Conservation (phyloP, 2,888 invertebrate species). For the Drosophila monieri region DNA sequence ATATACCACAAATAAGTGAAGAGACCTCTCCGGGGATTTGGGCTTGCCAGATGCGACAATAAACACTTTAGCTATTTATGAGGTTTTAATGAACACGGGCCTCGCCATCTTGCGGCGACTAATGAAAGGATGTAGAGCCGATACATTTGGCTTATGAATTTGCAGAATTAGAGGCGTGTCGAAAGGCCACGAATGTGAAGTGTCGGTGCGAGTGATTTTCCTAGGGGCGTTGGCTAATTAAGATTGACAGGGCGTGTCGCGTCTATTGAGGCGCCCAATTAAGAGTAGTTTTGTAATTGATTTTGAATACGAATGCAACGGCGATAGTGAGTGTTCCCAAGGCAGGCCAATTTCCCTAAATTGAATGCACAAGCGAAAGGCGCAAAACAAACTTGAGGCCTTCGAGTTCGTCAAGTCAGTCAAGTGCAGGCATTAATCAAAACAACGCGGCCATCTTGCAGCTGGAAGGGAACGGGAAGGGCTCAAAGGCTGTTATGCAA, state of each 20-base stretch:
- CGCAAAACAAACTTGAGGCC: conserved; percentile 23
- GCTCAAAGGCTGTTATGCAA: conserved; percentile 35
- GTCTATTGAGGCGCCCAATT: conserved; percentile 74
- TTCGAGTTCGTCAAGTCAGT: conserved; percentile 56
- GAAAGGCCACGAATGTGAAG: conserved; percentile 43
- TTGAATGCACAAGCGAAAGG: conserved; percentile 24
- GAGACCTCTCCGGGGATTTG: conserved; percentile 58
- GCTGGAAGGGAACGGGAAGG: conserved; percentile 1
- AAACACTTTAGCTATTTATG: conserved; percentile 78
- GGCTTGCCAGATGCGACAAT: conserved; percentile 71
- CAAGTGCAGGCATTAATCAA: conserved; percentile 75
- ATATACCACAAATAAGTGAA: conserved; percentile 40
- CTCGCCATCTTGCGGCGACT: conserved; percentile 65
- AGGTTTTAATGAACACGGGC: conserved; percentile 75
- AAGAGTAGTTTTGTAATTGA: conserved; percentile 73
- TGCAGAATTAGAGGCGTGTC: conserved; percentile 73
- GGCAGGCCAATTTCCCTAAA: conserved; percentile 25
- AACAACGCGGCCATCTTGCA: conserved; percentile 60
- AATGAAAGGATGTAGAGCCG: conserved; percentile 65
- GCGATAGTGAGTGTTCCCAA: conserved; percentile 15
- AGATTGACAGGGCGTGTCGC: conserved; percentile 82
- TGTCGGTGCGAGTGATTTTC: conserved; percentile 34
- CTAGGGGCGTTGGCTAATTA: conserved; percentile 80
- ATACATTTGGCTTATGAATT: conserved; percentile 75
- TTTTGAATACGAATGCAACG: conserved; percentile 56